Evolutionary conservation across 1,140 invertebrate genomes (phyloP), one percentile per base, ranked within the genome.

Genomic region (Hycleus cichorii): DNA sequence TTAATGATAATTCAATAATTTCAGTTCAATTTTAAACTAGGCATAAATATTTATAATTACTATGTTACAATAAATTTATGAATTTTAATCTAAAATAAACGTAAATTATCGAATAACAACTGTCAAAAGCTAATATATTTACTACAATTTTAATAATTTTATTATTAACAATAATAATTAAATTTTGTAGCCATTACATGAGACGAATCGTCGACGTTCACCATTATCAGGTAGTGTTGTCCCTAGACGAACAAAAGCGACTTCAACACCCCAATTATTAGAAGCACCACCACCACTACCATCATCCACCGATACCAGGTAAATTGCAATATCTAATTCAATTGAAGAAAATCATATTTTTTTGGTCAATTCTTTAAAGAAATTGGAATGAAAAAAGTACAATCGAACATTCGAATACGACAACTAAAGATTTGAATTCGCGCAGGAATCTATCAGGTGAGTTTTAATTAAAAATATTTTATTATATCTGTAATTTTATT

Each of bases 231-330:
- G 72, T 62, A 77, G 76, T 49, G 71, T 32, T 32, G 4, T 68
- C 49, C 74, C 74, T 55, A 72, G 78, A 63, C 72, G 76, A 44
- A 68, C 75, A 49, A 81, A 80, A 67, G 78, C 79, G 40, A 78
- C 78, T 49, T 80, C 78, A 54, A 81, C 79, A 9, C 79, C 80
- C 40, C 75, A 77, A 11, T 71, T 79, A 45, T 68, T 80, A 42
- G 76, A 79, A 58, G 57, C 60, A 4, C 59, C 56, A 27, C 9
- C 40, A 5, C 9, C 40, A 42, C 2, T 18, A 1, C 32, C 32
- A 32, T 32, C 32, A 32, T 63, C 69, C 9, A 53, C 58, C 18
- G 66, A 67, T 5, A 62, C 59, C 42, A 69, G 69, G 69, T 72
- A 64, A 59, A 47, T 47, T 18, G 1, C 18, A 18, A 18, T 18